Evolutionary conservation across 2,113 vertebrate genomes (phyloP).

Genomic region (Callopanchax toddi): DNA sequence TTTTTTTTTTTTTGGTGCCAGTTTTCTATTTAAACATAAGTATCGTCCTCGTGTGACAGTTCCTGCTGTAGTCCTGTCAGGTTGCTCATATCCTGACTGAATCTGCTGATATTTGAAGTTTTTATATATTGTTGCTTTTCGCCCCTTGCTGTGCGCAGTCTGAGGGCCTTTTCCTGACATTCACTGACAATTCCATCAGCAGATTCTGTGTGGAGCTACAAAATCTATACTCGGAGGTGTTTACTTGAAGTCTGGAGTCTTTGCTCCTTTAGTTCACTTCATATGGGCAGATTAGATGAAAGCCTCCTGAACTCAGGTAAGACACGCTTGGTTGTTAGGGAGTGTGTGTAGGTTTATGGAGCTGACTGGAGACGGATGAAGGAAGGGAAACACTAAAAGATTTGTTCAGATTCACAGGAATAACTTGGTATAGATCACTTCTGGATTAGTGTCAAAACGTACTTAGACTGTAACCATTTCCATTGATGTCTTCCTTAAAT

Average conservation of each 20-base stretch:
- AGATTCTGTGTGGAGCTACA: conserved; percentile 16
- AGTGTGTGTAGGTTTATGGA: conserved; percentile 2
- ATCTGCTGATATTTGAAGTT: conserved; percentile 17
- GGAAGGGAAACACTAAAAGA: not conserved
- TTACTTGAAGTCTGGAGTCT: conserved; percentile 23
- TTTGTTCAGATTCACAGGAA: not conserved
- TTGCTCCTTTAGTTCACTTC: conserved; percentile 19
- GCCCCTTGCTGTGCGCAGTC: conserved; percentile 3
- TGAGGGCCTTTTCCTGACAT: not conserved
- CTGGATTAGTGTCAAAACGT: not conserved
- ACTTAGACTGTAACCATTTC: not conserved
- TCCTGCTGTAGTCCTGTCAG: conserved; percentile 1
- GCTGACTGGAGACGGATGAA: not conserved
- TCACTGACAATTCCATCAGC: not conserved
- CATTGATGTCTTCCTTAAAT: not conserved
- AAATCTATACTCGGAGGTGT: conserved; percentile 37
- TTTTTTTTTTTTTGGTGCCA: not conserved
- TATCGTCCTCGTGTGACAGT: not conserved
- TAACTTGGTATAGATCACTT: not conserved
- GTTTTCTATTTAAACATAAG: not conserved
- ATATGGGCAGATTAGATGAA: conserved; percentile 27
- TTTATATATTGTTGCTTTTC: conserved; percentile 2
- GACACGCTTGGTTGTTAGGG: conserved; percentile 9
- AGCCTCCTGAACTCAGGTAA: conserved; percentile 28
- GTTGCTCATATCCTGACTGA: conserved; percentile 9